Percentiles rank a stretch among this genome's conserved stretches.
Evolutionary conservation across 2,797 vertebrate genomes (phyloP).

Genomic region (Coccyzus lansbergi): DNA sequence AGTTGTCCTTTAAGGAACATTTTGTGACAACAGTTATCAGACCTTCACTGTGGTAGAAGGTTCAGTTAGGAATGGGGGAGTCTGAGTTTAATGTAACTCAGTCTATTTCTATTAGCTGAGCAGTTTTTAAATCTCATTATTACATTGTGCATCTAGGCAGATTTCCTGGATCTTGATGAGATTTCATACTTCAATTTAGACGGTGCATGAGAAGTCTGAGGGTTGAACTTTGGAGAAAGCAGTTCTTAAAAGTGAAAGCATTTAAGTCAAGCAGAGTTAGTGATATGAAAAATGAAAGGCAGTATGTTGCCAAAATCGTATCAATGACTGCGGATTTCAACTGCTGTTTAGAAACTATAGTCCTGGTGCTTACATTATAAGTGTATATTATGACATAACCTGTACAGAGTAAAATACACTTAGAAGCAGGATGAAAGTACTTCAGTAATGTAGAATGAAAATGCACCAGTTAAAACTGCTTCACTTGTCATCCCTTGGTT

Average conservation of each 20-base stretch:
- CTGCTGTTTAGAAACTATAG: neutral
- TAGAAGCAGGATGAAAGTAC: neutral
- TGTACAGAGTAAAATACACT: neutral
- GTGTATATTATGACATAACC: neutral
- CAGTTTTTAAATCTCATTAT: neutral
- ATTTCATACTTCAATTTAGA: neutral
- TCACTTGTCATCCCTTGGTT: neutral
- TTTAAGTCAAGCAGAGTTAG: conserved; percentile 22
- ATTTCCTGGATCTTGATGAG: conserved; percentile 15
- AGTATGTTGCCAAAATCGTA: conserved; percentile 15
- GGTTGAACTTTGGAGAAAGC: neutral
- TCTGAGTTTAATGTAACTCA: neutral
- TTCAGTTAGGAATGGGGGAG: neutral
- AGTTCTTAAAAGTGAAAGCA: conserved; percentile 13
- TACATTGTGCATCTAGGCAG: neutral
- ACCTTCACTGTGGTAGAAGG: neutral
- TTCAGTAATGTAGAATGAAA: conserved; percentile 41
- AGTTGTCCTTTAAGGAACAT: neutral
- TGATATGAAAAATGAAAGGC: conserved; percentile 19
- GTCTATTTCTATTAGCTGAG: neutral
- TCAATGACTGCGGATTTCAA: conserved; percentile 10
- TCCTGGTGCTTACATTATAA: neutral
- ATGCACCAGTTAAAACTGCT: conserved; percentile 21
- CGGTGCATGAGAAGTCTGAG: neutral
- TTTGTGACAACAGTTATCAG: neutral